Conservation (phyloP, 37 sponge, comb jelly and placozoan species). For the Spongia lamella region DNA sequence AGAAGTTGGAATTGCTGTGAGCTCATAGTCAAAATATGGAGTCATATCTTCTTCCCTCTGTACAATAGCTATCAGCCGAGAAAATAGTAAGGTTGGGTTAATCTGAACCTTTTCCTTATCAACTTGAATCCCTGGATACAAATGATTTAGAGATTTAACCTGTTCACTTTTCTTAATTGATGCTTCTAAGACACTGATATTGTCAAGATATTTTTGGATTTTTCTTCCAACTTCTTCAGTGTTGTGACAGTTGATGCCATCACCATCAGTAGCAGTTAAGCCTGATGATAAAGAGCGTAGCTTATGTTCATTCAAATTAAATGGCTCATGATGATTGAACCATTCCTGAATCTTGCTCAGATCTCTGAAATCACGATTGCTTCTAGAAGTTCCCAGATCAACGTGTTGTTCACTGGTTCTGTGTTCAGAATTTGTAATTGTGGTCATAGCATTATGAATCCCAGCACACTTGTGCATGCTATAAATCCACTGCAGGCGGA, state of each 20-base stretch:
- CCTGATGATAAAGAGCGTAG: slow-evolving; percentile 14
- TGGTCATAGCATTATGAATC: slow-evolving; percentile 39
- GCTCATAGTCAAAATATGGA: too few relatives aligned
- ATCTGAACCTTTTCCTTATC: slow-evolving; percentile 21
- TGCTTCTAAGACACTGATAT: too few relatives aligned
- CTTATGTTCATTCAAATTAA: slow-evolving; percentile 18
- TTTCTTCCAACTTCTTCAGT: slow-evolving; percentile 13
- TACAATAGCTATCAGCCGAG: slow-evolving; percentile 5
- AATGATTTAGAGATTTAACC: slow-evolving; percentile 12
- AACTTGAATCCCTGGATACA: slow-evolving; percentile 26
- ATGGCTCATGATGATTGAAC: slow-evolving; percentile 41
- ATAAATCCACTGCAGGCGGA: slow-evolving; percentile 25
- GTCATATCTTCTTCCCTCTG: slow-evolving; percentile 32
- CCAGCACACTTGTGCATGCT: slow-evolving; percentile 41
- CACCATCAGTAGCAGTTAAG: too few relatives aligned
- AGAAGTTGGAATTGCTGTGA: slow-evolving; percentile 18
- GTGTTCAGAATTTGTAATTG: slow-evolving; percentile 16
- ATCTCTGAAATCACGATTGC: slow-evolving; percentile 35
- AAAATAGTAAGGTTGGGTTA: slow-evolving; percentile 12
- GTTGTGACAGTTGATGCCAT: slow-evolving; percentile 21
- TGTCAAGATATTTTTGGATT: too few relatives aligned
- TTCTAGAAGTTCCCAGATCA: slow-evolving; percentile 33
- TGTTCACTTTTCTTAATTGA: too few relatives aligned
- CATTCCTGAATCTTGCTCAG: slow-evolving; percentile 42
- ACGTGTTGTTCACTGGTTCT: too few relatives aligned